Percentiles rank a stretch among this genome's conserved stretches.
These are phyloP conservation scores for Rhea pennata DNA, from an alignment of 2,113 vertebrate genomes.

Conservation along the genomic window DNA sequence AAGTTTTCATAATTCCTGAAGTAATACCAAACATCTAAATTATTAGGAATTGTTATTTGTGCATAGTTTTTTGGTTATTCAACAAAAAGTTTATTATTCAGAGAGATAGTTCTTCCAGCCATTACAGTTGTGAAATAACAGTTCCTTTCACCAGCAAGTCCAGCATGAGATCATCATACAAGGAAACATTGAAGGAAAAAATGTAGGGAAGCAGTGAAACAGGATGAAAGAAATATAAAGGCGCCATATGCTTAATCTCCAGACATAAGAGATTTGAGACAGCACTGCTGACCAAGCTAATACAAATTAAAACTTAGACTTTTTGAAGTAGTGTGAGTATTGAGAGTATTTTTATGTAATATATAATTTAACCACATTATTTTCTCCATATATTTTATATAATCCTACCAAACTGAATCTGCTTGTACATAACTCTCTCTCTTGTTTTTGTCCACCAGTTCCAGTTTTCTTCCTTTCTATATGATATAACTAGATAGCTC, in stretches of 20 bases:
- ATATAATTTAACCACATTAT: background rate
- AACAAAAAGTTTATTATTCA: background rate
- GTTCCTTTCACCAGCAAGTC: background rate
- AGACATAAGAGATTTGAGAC: background rate
- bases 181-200: background rate
- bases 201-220: background rate
- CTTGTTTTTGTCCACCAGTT: background rate
- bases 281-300: background rate
- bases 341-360: background rate
- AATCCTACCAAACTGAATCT: background rate
- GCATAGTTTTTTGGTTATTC: background rate
- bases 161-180: background rate
- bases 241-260: background rate
- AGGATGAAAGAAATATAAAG: background rate
- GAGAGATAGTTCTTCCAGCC: background rate
- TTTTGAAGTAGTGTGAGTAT: background rate
- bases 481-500: background rate
- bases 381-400: background rate
- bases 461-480: background rate
- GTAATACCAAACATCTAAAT: background rate
- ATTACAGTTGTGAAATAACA: background rate
- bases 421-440: background rate
- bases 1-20: background rate
- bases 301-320: background rate
- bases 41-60: background rate